These are phyloP conservation scores for Eulithis testata DNA, from an alignment of 2,888 invertebrate genomes.

Conservation along the genomic window DNA sequence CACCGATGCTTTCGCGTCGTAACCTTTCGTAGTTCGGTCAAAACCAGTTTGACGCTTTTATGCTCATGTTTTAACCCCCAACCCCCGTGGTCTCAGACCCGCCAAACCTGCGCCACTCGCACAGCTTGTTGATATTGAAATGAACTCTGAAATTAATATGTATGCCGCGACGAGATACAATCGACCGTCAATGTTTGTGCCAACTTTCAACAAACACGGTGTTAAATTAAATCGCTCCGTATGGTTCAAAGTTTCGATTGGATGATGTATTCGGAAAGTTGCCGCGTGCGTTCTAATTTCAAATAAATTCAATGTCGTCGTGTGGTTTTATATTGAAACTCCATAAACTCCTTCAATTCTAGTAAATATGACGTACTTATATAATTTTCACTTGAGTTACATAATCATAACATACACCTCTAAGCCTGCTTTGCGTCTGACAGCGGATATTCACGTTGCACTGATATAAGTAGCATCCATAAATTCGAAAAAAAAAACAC, in stretches of 20 bases:
- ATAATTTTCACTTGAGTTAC: too few species aligned
- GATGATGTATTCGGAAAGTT: conserved; percentile 32
- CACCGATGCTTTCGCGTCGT: too few species aligned
- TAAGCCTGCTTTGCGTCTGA: too few species aligned
- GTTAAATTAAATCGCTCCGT: conserved; percentile 31
- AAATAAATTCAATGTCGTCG: background rate
- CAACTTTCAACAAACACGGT: conserved; percentile 53
- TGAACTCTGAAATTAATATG: conserved; percentile 75
- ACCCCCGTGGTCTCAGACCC: conserved; percentile 18
- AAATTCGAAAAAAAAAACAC: too few species aligned
- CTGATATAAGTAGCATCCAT: too few species aligned
- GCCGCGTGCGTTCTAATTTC: background rate
- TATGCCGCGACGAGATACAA: conserved; percentile 63
- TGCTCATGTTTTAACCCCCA: conserved; percentile 1
- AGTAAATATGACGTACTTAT: background rate
- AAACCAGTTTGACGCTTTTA: background rate
- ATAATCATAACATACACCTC: too few species aligned
- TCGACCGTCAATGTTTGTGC: conserved; percentile 59
- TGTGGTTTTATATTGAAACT: too few species aligned
- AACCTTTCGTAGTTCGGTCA: too few species aligned
- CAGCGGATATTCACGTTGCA: too few species aligned
- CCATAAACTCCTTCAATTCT: background rate
- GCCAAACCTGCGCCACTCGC: conserved; percentile 52
- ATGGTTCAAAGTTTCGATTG: conserved; percentile 30
- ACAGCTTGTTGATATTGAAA: conserved; percentile 75